Conservation (phyloP, 53 echinoderm and acorn worm genomes). For the Holothuria scabra region DNA sequence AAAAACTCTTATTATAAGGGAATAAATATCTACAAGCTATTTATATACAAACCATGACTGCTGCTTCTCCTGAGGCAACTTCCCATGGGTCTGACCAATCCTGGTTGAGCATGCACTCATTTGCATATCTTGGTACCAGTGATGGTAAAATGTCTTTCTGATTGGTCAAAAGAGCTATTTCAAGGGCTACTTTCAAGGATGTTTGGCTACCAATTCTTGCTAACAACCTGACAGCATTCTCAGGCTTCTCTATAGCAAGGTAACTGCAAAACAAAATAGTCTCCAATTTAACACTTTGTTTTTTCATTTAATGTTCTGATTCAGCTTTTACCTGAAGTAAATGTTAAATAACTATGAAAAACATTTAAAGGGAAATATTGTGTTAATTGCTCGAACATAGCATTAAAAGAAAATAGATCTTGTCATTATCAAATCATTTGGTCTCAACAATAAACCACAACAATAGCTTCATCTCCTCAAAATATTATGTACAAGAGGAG, state of each 20-base stretch:
- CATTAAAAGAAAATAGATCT: no score
- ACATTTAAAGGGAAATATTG: no score
- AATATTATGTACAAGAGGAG: no score
- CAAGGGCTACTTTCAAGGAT: slow-evolving; percentile 71
- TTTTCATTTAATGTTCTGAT: no score
- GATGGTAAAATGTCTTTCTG: slow-evolving; percentile 67
- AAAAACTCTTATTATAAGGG: background rate
- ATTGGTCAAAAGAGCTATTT: slow-evolving; percentile 72
- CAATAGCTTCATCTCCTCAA: no score
- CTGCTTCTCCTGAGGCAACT: slow-evolving; percentile 53
- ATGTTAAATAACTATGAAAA: no score
- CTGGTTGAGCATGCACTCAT: slow-evolving; percentile 69
- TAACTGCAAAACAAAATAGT: slow-evolving; percentile 55
- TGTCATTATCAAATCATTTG: no score
- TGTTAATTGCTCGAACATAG: no score
- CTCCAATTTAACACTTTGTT: no score
- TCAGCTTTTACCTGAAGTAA: no score
- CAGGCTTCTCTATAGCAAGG: slow-evolving; percentile 67
- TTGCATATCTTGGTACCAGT: slow-evolving; percentile 75
- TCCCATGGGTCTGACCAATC: slow-evolving; percentile 74
- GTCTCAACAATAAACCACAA: no score
- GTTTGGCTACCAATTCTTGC: slow-evolving; percentile 77
- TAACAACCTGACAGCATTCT: slow-evolving; percentile 78
- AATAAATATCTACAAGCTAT: background rate
- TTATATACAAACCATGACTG: slow-evolving; percentile 61